Conservation (phyloP, 37 sponge, comb jelly and placozoan genomes). For the Ephydatia muelleri region DNA sequence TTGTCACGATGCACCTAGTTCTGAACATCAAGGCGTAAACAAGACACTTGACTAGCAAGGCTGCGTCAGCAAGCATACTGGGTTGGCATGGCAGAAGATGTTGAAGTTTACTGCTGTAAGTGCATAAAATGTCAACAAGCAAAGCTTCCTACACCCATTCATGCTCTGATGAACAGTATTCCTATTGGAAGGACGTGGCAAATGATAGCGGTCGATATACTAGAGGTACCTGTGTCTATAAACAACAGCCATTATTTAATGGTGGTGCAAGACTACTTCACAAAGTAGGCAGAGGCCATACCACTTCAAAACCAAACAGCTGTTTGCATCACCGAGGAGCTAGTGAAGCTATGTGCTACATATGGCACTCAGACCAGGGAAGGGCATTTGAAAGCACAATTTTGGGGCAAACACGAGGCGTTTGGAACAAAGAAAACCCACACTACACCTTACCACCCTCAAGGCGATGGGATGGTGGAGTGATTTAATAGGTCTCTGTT, state of each 20-base stretch:
- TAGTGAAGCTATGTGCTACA: slow-evolving; percentile 22
- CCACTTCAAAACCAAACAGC: too few species aligned
- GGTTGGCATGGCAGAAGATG: slow-evolving; percentile 57
- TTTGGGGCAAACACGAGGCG: slow-evolving; percentile 12
- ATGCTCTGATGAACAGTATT: slow-evolving; percentile 2
- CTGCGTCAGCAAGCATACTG: slow-evolving; percentile 47
- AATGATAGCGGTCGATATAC: slow-evolving; percentile 46
- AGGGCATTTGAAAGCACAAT: slow-evolving; percentile 57
- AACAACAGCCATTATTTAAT: slow-evolving; percentile 52
- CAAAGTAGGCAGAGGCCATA: slow-evolving; percentile 65
- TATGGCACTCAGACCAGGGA: slow-evolving; percentile 63
- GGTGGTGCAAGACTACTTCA: slow-evolving; percentile 61
- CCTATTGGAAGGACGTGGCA: slow-evolving; percentile 35
- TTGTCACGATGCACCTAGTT: too few species aligned
- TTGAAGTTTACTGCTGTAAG: slow-evolving; percentile 27
- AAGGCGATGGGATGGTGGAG: slow-evolving; percentile 75
- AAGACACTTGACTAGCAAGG: slow-evolving; percentile 52
- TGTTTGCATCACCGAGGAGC: too few species aligned
- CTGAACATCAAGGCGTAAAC: slow-evolving; percentile 59
- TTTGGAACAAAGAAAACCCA: slow-evolving; percentile 48
- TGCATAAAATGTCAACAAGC: slow-evolving; percentile 43
- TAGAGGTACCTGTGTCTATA: slow-evolving; percentile 36
- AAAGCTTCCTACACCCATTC: slow-evolving; percentile 26
- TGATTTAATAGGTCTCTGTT: slow-evolving; percentile 49
- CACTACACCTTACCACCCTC: slow-evolving; percentile 58